Percentiles rank a stretch among this genome's conserved stretches.
These are phyloP conservation scores for Aromia moschata DNA, from an alignment of 2,888 invertebrate species.

Conservation along the genomic window DNA sequence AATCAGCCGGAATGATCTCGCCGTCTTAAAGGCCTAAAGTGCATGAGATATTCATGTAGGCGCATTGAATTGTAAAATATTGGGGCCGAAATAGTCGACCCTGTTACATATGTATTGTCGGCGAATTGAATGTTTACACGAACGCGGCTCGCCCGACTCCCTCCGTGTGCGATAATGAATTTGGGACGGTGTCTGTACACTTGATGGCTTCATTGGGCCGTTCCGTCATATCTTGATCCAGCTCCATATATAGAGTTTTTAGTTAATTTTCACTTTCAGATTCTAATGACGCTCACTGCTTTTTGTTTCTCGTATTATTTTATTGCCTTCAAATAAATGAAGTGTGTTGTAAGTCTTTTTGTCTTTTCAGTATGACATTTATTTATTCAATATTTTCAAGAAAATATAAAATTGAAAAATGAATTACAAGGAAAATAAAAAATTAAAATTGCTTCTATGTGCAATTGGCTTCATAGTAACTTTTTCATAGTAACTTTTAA, in stretches of 20 bases:
- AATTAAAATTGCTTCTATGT: too few relatives aligned
- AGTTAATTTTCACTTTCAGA: conserved; percentile 16
- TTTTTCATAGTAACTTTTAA: too few relatives aligned
- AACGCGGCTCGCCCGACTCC: conserved; percentile 27
- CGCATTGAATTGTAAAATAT: conserved; percentile 52
- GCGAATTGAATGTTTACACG: conserved; percentile 51
- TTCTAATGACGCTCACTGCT: too few relatives aligned
- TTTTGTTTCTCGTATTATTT: too few relatives aligned
- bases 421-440: too few relatives aligned
- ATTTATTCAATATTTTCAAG: too few relatives aligned
- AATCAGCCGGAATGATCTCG: conserved; percentile 34
- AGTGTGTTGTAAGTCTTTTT: too few relatives aligned
- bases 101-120: conserved; percentile 57
- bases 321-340: too few relatives aligned
- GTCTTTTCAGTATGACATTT: too few relatives aligned
- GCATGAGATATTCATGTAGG: conserved; percentile 51
- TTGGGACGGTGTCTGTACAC: conserved; percentile 2
- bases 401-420: too few relatives aligned
- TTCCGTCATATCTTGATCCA: not conserved
- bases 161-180: conserved; percentile 17
- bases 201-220: conserved; percentile 2
- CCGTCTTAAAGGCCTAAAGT: conserved; percentile 36
- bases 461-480: too few relatives aligned
- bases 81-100: conserved; percentile 39
- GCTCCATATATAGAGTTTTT: conserved; percentile 10